phyloP scores from a whole-genome alignment of 2,888 invertebrate species.

The Schizaphis graminum region DNA sequence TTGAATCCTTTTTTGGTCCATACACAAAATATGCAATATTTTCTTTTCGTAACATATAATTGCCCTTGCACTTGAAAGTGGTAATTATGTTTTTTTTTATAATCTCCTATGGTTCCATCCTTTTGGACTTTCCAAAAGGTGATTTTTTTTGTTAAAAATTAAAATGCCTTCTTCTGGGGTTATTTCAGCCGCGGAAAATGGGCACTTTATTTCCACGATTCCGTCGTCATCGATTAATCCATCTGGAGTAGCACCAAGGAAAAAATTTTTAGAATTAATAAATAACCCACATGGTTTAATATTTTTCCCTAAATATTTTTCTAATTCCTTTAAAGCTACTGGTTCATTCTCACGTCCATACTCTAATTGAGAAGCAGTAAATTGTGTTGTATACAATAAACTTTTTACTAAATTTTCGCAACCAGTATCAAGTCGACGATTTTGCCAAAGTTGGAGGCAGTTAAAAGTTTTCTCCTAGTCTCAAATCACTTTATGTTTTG shows the following conservation, averaged over 20 bases:
- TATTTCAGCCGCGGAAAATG: neutral
- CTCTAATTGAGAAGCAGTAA: conserved; percentile 14
- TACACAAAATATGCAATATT: conserved; percentile 25
- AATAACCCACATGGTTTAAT: conserved; percentile 22
- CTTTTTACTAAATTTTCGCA: conserved; percentile 32
- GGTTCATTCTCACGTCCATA: conserved; percentile 14
- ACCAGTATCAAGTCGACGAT: conserved; percentile 2
- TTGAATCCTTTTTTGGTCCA: conserved; percentile 21
- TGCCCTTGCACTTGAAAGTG: conserved; percentile 10
- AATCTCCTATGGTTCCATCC: neutral
- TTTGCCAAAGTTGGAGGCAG: neutral
- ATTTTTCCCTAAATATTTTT: conserved; percentile 33
- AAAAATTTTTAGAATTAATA: neutral
- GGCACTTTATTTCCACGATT: conserved; percentile 8
- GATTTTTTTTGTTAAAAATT: conserved; percentile 1
- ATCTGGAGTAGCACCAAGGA: conserved; percentile 8
- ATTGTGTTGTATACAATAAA: conserved; percentile 14
- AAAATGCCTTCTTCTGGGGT: conserved; percentile 18
- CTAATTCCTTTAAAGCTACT: neutral
- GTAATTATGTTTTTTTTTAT: neutral
- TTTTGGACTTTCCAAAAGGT: neutral
- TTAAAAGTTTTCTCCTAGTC: neutral
- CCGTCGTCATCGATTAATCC: conserved; percentile 16
- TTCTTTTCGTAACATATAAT: conserved; percentile 8
- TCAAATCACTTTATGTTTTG: neutral